These are phyloP conservation scores for Pachypeltis micranthus DNA, from an alignment of 1,140 invertebrate species.

Conservation along the genomic window DNA sequence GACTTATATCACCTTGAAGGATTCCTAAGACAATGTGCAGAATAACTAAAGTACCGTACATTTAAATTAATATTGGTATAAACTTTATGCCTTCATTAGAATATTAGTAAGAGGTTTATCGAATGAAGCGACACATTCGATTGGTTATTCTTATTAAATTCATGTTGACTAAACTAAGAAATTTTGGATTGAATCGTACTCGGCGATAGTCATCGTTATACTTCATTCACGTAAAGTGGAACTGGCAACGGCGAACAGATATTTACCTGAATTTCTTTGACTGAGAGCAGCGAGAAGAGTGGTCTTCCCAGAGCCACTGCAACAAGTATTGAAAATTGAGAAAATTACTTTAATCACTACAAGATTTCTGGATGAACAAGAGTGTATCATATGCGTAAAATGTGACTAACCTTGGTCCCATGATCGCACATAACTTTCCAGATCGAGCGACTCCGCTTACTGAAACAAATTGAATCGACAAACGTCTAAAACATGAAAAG, in stretches of 20 bases:
- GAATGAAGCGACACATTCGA: background rate
- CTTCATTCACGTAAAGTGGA: background rate
- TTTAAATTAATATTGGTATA: too few relatives aligned
- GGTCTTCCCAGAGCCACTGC: conserved; percentile 57
- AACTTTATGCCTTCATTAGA: background rate
- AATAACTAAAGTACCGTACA: conserved; percentile 9
- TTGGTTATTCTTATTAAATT: background rate
- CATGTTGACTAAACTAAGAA: background rate
- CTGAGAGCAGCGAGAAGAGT: conserved; percentile 54
- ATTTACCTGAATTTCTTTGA: conserved; percentile 43
- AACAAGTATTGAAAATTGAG: conserved; percentile 11
- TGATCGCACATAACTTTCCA: conserved; percentile 35
- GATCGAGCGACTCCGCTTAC: conserved; percentile 35
- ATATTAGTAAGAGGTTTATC: background rate
- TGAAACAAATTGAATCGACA: conserved; percentile 25
- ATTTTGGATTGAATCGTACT: too few relatives aligned
- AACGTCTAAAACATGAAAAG: background rate
- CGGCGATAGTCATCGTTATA: background rate
- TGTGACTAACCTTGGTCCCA: conserved; percentile 37
- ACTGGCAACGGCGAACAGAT: background rate
- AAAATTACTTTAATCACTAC: conserved; percentile 15
- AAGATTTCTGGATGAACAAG: background rate
- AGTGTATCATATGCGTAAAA: conserved; percentile 12
- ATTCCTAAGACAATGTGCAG: conserved; percentile 30
- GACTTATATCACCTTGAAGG: conserved; percentile 47